Evolutionary conservation across 2,888 invertebrate genomes (phyloP), one percentile per base, ranked within the genome.

Genomic region (Phyllotreta cruciferae): DNA sequence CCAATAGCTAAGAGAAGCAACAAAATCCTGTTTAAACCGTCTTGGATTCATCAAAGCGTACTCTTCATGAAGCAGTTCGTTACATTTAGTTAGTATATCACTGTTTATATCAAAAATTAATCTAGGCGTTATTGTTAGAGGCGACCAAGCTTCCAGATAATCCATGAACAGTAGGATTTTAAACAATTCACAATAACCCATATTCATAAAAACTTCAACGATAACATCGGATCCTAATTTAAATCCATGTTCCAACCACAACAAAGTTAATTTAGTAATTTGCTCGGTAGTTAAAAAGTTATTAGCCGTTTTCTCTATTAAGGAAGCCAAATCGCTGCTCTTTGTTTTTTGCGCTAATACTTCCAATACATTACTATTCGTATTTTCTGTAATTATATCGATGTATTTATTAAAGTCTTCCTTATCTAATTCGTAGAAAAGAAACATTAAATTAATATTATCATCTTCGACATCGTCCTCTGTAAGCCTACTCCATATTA

Each of bases 91-190:
- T 56, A 41, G 52, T 47, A 56, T 54, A 56, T 58, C 45, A 67
- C 50, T 62, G 41, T 62, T 37, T 44, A 65, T 49, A 49, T 66
- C 63, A 62, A 64, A 68, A 36, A 71, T 64, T 39, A 67, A 24
- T 56, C 65, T 67, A 60, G 70, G 44, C 10, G 68, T 54, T 44
- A 60, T 60, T 38, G 62, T 52, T 11, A 41, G 36, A n/a, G 47
- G 45, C 3, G 41, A 13, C 56, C 56, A 62, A 53, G 62, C 57
- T 14, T 52, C 39, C 10, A 37, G 42, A 56, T 67, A 66, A 49
- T 72, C 69, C 62, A 72, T 71, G 39, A 66, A 71, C 11, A 73
- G 64, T 24, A 70, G 61, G 24, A 70, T 64, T 50, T 56, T 64
- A 3, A 71, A 66, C 6, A 72, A 52, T 39, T 70, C 68, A 56